Evolutionary conservation across 2,797 vertebrate species (phyloP).

Genomic region (Acestrorhynchus altus): DNA sequence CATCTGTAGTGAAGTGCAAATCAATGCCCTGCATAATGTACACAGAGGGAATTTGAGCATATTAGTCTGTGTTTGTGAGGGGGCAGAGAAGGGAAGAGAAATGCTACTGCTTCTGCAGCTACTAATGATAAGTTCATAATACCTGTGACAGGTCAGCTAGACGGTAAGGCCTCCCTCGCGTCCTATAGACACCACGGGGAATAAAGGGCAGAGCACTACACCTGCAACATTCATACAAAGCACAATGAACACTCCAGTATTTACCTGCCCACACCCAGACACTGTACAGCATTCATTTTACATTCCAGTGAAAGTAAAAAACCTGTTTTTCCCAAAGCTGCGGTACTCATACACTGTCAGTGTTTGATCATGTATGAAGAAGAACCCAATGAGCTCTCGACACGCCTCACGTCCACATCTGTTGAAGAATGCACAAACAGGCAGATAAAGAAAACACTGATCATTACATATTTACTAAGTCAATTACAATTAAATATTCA

Average conservation of each 20-base stretch:
- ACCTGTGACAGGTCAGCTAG: constrained; percentile 53
- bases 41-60: constrained; percentile 3
- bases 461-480: not conserved
- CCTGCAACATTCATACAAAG: constrained; percentile 19
- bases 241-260: not conserved
- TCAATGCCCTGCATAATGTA: constrained; percentile 75
- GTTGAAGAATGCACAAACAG: constrained; percentile 2
- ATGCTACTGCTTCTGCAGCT: not conserved
- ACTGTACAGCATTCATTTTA: not conserved
- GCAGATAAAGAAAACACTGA: not conserved
- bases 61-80: not conserved
- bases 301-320: not conserved
- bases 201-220: constrained; percentile 55
- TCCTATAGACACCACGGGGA: constrained; percentile 44
- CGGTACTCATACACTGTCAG: constrained; percentile 81
- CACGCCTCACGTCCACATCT: constrained; percentile 82
- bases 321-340: constrained; percentile 84
- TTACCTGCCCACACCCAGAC: not conserved
- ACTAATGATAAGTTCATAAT: not conserved
- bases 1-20: constrained; percentile 76
- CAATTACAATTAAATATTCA: too few relatives aligned
- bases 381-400: constrained; percentile 81
- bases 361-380: constrained; percentile 77
- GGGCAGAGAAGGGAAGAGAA: not conserved
- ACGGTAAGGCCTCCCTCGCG: constrained; percentile 50